Percentiles rank a stretch among this genome's conserved stretches.
phyloP scores from a whole-genome alignment of 2,113 vertebrate species.

The Passer domesticus region DNA sequence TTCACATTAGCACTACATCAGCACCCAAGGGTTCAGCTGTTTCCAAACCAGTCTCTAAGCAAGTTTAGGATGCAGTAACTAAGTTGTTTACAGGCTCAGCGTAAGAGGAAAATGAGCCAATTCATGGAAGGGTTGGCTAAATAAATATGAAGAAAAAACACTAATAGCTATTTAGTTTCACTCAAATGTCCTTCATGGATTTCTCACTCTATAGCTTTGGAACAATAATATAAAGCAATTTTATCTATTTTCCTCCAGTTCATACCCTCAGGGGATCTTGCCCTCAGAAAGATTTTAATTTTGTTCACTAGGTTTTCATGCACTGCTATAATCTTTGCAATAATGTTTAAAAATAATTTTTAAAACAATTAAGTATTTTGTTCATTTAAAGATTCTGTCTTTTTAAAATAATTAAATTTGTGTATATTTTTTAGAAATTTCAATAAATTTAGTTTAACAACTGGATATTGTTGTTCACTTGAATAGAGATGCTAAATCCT shows the following conservation, averaged over 20 bases:
- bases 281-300: not conserved
- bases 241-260: not conserved
- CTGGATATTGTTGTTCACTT: not conserved
- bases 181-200: not conserved
- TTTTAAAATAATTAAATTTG: not conserved
- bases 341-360: not conserved
- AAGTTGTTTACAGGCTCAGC: not conserved
- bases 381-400: not conserved
- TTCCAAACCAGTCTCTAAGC: not conserved
- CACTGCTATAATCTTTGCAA: not conserved
- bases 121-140: not conserved
- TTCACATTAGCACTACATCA: not conserved
- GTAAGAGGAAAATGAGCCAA: not conserved
- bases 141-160: not conserved
- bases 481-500: not conserved
- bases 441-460: not conserved
- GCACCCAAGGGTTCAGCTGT: not conserved
- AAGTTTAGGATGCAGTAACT: not conserved
- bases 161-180: not conserved
- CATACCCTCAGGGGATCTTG: not conserved
- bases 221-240: not conserved
- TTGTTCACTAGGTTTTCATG: not conserved
- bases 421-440: not conserved
- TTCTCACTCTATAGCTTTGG: not conserved
- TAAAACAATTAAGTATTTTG: not conserved